Conservation (phyloP, 2,113 vertebrate genomes). For the Bubalus kerabau region DNA sequence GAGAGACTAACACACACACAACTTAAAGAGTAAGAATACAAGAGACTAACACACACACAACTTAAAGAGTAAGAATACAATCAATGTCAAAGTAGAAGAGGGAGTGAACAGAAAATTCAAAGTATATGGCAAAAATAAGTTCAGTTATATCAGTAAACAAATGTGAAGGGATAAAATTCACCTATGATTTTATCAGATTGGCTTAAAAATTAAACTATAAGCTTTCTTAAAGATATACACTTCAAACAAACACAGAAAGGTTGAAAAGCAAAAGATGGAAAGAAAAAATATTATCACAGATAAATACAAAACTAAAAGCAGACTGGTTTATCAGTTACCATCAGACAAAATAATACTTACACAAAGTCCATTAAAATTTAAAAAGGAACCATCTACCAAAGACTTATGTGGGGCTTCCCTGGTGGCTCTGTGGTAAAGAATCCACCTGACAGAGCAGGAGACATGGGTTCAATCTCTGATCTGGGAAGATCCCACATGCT, state of each 20-base stretch:
- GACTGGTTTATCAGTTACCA: not conserved
- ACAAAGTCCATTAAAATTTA: not conserved
- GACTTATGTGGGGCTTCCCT: not conserved
- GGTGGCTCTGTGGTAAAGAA: not conserved
- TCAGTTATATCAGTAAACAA: not conserved
- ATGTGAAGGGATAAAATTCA: not conserved
- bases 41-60: not conserved
- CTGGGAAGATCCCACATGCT: not conserved
- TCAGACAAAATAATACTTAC: not conserved
- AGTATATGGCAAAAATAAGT: not conserved
- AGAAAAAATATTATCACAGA: not conserved
- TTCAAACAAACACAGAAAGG: not conserved
- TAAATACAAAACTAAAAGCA: not conserved
- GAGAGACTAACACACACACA: not conserved
- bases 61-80: not conserved
- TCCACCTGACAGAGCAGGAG: not conserved
- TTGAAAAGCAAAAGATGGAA: not conserved
- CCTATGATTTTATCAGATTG: not conserved
- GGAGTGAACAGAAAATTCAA: not conserved
- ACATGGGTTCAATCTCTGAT: not conserved
- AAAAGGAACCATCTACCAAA: not conserved
- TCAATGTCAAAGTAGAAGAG: not conserved
- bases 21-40: not conserved
- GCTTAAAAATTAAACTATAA: not conserved
- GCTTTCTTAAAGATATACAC: not conserved